Percentiles rank a stretch among this genome's conserved stretches.
These are phyloP conservation scores for Tyria jacobaeae DNA, from an alignment of 2,888 invertebrate species.

Conservation along the genomic window DNA sequence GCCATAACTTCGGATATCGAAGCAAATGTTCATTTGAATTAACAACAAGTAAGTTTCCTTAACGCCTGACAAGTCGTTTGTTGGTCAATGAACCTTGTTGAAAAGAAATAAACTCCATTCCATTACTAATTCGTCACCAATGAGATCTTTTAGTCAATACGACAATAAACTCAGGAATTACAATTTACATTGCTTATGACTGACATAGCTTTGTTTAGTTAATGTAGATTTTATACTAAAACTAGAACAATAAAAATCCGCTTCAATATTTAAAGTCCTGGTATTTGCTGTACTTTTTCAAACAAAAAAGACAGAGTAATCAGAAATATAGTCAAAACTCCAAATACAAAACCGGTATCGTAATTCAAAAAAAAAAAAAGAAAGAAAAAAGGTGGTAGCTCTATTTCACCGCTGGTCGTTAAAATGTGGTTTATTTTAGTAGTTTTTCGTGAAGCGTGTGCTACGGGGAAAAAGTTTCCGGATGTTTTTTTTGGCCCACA, in stretches of 20 bases:
- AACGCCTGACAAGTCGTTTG: no score
- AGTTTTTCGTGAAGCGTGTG: constrained; percentile 53
- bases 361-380: constrained; percentile 47
- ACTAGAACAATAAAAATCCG: not conserved
- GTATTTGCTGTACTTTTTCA: constrained; percentile 11
- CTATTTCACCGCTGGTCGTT: constrained; percentile 55
- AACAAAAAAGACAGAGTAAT: constrained; percentile 18
- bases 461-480: constrained; percentile 44
- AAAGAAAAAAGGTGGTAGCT: constrained; percentile 35
- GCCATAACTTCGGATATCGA: no score
- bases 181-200: no score
- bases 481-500: constrained; percentile 34
- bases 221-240: not conserved
- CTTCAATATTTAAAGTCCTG: not conserved
- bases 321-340: constrained; percentile 40
- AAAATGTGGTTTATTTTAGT: constrained; percentile 61
- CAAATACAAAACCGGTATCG: constrained; percentile 38
- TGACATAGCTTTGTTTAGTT: no score
- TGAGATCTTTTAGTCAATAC: no score
- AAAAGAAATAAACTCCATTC: no score
- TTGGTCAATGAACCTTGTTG: no score
- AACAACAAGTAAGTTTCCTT: no score
- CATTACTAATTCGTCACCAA: no score
- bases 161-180: no score
- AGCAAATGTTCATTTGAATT: no score